Percentiles rank a stretch among this genome's conserved stretches.
Conservation (phyloP, 2,888 invertebrate species). For the Reticulitermes lucifugus region DNA sequence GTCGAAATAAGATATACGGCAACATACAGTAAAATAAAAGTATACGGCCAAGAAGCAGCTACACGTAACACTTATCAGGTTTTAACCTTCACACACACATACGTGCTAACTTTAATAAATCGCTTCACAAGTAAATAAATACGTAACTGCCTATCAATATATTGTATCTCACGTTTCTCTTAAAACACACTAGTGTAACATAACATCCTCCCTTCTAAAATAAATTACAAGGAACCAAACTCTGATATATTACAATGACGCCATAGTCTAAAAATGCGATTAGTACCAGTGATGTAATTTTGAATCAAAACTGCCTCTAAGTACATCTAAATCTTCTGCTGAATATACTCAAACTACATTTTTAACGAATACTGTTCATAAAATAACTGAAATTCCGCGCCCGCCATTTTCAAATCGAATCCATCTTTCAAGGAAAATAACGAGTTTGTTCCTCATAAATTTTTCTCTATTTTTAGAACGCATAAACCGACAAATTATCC, state of each 20-base stretch:
- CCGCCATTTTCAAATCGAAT: conserved; percentile 56
- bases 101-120: too few relatives aligned
- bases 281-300: neutral
- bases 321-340: neutral
- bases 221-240: conserved; percentile 38
- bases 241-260: conserved; percentile 40
- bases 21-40: too few relatives aligned
- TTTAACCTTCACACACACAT: too few relatives aligned
- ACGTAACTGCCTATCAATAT: too few relatives aligned
- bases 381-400: conserved; percentile 54
- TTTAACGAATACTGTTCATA: conserved; percentile 41
- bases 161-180: too few relatives aligned
- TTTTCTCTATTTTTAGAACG: conserved; percentile 53
- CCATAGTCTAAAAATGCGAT: neutral
- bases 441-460: conserved; percentile 47
- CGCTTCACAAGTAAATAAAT: too few relatives aligned
- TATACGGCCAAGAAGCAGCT: too few relatives aligned
- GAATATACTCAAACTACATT: neutral
- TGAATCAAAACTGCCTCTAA: neutral
- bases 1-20: too few relatives aligned
- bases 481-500: conserved; percentile 28
- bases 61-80: too few relatives aligned
- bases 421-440: conserved; percentile 46
- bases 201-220: neutral
- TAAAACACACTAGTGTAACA: too few relatives aligned